Percentiles rank a stretch among this genome's conserved stretches.
phyloP scores from a whole-genome alignment of 2,797 vertebrate species.

The Anabas testudineus region DNA sequence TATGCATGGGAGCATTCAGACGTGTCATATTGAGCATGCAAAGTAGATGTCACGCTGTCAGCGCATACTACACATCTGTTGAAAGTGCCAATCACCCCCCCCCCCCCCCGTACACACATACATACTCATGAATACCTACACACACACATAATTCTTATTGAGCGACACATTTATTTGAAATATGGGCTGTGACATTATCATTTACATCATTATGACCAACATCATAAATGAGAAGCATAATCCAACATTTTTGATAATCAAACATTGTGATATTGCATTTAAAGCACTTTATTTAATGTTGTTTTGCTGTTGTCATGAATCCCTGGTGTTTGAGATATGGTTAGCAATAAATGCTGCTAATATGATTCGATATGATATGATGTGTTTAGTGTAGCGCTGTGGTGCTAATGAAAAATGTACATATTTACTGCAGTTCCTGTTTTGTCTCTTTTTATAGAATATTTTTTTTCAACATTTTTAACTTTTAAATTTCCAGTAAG shows the following conservation, averaged over 20 bases:
- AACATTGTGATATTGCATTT: slow-evolving; percentile 51
- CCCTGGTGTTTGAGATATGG: slow-evolving; percentile 22
- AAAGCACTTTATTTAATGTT: slow-evolving; percentile 32
- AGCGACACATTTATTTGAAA: slow-evolving; percentile 66
- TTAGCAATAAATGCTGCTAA: slow-evolving; percentile 19
- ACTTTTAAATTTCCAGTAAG: slow-evolving; percentile 12
- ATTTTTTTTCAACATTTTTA: background rate
- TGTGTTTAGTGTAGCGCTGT: background rate
- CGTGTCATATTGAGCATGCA: slow-evolving; percentile 78
- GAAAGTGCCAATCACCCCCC: slow-evolving; percentile 70
- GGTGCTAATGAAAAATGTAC: background rate
- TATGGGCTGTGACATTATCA: slow-evolving; percentile 63
- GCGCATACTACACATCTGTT: slow-evolving; percentile 72
- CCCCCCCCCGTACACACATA: too few species aligned
- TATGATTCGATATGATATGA: too few species aligned
- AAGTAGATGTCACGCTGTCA: slow-evolving; percentile 81
- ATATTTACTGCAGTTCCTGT: slow-evolving; percentile 14
- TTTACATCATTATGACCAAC: slow-evolving; percentile 58
- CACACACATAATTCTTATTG: slow-evolving; percentile 44
- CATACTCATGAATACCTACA: slow-evolving; percentile 45
- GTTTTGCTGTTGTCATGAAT: slow-evolving; percentile 23
- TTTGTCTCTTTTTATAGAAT: slow-evolving; percentile 14
- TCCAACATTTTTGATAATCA: slow-evolving; percentile 43
- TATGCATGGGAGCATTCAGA: slow-evolving; percentile 73
- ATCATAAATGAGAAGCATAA: slow-evolving; percentile 38